phyloP scores from a whole-genome alignment of 2,888 invertebrate species.

The Drosophila kambysellisi region DNA sequence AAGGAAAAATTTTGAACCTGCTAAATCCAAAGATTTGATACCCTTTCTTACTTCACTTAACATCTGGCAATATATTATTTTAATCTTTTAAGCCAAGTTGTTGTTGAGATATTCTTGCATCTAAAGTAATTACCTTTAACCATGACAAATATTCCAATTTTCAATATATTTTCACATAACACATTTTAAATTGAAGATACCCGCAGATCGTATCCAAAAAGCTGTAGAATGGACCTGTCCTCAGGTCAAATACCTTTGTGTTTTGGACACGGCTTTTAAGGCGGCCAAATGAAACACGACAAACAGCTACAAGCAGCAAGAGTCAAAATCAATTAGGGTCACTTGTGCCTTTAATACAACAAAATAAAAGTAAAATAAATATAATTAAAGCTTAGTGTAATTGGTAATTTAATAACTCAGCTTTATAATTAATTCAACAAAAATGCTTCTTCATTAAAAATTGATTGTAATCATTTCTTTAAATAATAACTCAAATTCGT shows the following conservation, averaged over 20 bases:
- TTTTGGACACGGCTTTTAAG: conserved; percentile 33
- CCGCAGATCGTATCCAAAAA: not conserved
- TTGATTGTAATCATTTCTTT: not conserved
- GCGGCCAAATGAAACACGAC: conserved; percentile 26
- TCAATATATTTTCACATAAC: not conserved
- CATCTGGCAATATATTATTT: not conserved
- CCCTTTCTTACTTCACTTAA: not conserved
- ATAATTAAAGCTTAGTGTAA: not conserved
- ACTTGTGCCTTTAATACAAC: conserved; percentile 7
- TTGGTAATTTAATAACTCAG: too few species aligned
- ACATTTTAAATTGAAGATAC: not conserved
- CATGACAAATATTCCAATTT: not conserved
- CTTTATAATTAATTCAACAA: not conserved
- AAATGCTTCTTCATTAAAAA: not conserved
- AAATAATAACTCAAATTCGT: not conserved
- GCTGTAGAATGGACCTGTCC: conserved; percentile 16
- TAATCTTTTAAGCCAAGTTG: not conserved
- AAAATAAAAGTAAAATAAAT: not conserved
- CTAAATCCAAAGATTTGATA: not conserved
- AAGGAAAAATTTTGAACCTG: not conserved
- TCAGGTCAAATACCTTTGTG: conserved; percentile 47
- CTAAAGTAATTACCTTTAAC: not conserved
- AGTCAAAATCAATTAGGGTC: conserved; percentile 36
- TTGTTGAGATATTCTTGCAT: not conserved
- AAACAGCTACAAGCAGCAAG: conserved; percentile 4